Conservation (phyloP, 2,113 vertebrate species). For the Panurus biarmicus region DNA sequence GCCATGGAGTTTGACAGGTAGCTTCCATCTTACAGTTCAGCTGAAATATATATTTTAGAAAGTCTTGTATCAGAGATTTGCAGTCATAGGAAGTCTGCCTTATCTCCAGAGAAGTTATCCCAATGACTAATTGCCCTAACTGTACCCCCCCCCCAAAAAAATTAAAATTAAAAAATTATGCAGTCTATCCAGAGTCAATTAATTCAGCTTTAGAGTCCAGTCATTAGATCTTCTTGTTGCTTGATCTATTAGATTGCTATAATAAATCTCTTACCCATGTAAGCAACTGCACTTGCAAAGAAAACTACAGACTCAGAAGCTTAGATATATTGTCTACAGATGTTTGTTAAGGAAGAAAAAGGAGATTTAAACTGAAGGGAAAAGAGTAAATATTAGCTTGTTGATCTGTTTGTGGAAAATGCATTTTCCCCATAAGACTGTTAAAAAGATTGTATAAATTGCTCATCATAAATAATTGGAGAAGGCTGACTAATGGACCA, state of each 20-base stretch:
- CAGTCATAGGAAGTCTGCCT: not conserved
- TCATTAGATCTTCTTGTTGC: constrained; percentile 8
- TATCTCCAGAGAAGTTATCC: not conserved
- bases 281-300: not conserved
- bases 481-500: not conserved
- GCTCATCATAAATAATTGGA: constrained; percentile 9
- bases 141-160: not conserved
- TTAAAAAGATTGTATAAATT: constrained; percentile 17
- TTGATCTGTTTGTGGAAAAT: constrained; percentile 18
- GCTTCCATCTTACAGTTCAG: not conserved
- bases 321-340: constrained; percentile 37
- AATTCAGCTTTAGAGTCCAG: not conserved
- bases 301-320: not conserved
- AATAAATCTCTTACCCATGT: constrained; percentile 2
- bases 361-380: not conserved
- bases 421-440: not conserved
- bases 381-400: constrained; percentile 7
- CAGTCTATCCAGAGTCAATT: not conserved
- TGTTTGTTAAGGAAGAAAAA: constrained; percentile 13
- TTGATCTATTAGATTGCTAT: constrained; percentile 16
- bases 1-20: not conserved
- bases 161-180: not conserved
- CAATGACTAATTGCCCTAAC: not conserved
- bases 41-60: not conserved
- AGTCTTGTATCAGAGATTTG: not conserved